These are phyloP conservation scores for Pristionchus pacificus DNA, from an alignment of 1,140 invertebrate species.

Conservation along the genomic window DNA sequence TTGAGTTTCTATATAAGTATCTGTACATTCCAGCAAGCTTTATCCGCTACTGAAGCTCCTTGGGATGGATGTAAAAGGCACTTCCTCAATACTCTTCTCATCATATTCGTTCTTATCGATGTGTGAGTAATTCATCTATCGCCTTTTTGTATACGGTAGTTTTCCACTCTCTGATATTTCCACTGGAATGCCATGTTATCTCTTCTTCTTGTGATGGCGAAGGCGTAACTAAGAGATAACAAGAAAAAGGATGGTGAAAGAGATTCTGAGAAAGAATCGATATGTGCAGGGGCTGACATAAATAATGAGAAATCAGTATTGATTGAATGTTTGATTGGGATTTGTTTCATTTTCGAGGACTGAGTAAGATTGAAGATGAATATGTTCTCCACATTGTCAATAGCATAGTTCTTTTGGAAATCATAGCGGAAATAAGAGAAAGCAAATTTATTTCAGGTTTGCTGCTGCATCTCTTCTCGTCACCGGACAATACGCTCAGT, in stretches of 20 bases:
- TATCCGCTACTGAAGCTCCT: slow-evolving; percentile 33
- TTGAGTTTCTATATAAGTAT: slow-evolving; percentile 12
- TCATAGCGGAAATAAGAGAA: too few relatives aligned
- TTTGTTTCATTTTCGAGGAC: not conserved
- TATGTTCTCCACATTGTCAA: too few relatives aligned
- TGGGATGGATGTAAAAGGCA: slow-evolving; percentile 45
- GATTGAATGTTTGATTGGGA: slow-evolving; percentile 3
- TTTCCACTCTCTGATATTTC: not conserved
- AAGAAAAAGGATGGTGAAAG: too few relatives aligned
- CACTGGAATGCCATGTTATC: slow-evolving; percentile 10
- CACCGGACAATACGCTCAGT: slow-evolving; percentile 52
- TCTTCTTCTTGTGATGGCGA: not conserved
- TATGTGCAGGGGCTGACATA: too few relatives aligned
- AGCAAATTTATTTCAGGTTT: too few relatives aligned
- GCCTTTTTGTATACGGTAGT: not conserved
- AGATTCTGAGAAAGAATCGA: too few relatives aligned
- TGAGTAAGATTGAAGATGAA: not conserved
- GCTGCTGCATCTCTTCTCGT: slow-evolving; percentile 46
- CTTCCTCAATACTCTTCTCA: slow-evolving; percentile 41
- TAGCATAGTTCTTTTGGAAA: too few relatives aligned
- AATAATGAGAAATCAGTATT: too few relatives aligned
- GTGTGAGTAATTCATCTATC: slow-evolving; percentile 39
- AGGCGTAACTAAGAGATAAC: not conserved
- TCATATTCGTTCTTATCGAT: slow-evolving; percentile 41
- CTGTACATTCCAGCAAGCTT: slow-evolving; percentile 5